Conservation (phyloP, 2,797 vertebrate species). For the Tapera naevia region DNA sequence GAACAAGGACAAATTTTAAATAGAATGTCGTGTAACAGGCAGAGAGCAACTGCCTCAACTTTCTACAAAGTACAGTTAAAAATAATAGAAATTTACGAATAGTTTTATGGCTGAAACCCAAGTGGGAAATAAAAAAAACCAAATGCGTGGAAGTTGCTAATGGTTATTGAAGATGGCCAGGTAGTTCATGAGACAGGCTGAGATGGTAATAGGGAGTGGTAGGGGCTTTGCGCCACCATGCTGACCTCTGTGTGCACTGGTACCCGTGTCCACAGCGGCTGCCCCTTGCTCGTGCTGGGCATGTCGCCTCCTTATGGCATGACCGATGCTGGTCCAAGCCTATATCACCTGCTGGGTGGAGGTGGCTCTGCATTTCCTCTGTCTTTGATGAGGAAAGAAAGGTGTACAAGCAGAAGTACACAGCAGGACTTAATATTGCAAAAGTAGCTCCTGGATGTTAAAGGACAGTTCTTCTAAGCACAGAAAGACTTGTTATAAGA, state of each 20-base stretch:
- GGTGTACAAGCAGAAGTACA: background rate
- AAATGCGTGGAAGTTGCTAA: rapidly evolving
- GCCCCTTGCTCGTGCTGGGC: rapidly evolving
- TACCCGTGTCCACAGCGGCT: background rate
- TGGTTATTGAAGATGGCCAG: background rate
- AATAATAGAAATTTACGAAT: background rate
- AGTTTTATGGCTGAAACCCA: background rate
- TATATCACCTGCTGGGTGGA: background rate
- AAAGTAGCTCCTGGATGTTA: background rate
- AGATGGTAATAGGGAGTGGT: background rate
- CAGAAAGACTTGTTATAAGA: background rate
- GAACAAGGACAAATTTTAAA: background rate
- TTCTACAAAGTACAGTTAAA: background rate
- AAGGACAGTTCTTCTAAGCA: background rate
- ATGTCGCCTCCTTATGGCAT: rapidly evolving
- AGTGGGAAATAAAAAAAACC: no score
- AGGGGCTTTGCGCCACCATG: background rate
- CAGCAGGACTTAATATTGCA: background rate
- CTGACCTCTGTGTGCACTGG: background rate
- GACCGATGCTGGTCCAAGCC: background rate
- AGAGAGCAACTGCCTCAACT: background rate
- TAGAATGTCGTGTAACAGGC: background rate
- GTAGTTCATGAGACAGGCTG: background rate
- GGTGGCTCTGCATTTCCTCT: background rate
- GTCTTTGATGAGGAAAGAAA: background rate